Base-by-base conservation (phyloP, 2,797 vertebrate species). In the Arvicola amphibius region DNA sequence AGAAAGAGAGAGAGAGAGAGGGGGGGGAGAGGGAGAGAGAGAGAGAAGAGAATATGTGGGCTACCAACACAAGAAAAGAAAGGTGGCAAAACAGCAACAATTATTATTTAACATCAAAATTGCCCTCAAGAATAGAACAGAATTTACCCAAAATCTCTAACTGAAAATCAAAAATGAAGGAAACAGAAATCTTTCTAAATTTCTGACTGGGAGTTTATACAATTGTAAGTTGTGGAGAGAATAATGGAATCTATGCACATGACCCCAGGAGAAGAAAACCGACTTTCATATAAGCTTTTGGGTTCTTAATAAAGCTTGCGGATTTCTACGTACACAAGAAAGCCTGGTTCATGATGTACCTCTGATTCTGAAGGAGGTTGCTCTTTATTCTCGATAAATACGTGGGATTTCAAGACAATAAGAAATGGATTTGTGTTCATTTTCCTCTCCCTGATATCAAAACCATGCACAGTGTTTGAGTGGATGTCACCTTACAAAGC, bases 401-500 rank as follows among this genome's bases (percentile, higher is more conserved):
- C 7, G 78, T 87, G 69, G 65, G 93, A 96, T 97, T 97, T 95
- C 40, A 61, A 97, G 67, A 96, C 65, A 96, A 87, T 97, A 96
- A 92, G 87, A 94, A 97, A 90, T 94, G 71, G 85, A 95, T 97
- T 95, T 95, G 34, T 43, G 48, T 21, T 96, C 37, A 74, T 88
- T 94, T 94, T 83, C 27, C 37, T 92, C 74, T 90, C 2, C 2
- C 9, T 88, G 51, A 92, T 90, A 88, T 83, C 94, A 96, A 93
- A 92, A 56, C 3, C 21, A 96, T 37, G 48, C 43, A 46, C 53
- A 69, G 5, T 69, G 0, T 25, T 73, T n/a, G 12, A 91, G 29
- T 37, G 59, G 43, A 89, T 84, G 87, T 97, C 84, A 90, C 71
- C 69, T 94, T 87, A 67, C 76, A 94, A 92, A 92, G 10, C 9